These are phyloP conservation scores for Cottoperca gobio DNA, from an alignment of 2,797 vertebrate species.

Conservation along the genomic window DNA sequence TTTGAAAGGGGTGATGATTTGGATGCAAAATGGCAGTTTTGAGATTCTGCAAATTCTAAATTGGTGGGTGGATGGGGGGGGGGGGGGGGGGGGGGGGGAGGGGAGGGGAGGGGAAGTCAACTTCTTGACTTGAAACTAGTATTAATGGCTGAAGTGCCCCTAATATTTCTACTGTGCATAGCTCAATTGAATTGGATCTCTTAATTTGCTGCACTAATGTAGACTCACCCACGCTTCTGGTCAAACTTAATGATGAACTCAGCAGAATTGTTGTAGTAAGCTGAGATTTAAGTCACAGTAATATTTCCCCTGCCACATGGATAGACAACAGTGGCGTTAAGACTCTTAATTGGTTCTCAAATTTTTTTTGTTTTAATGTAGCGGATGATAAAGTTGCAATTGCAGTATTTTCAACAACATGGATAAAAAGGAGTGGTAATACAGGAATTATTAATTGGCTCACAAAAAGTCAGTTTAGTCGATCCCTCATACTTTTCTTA, in stretches of 20 bases:
- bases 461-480: background rate
- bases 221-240: constrained; percentile 40
- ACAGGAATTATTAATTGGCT: constrained; percentile 10
- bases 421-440: constrained; percentile 1
- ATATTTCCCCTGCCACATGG: constrained; percentile 31
- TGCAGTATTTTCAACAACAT: constrained; percentile 23
- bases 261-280: constrained; percentile 12
- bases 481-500: background rate
- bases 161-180: constrained; percentile 38
- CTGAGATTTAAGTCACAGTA: constrained; percentile 20
- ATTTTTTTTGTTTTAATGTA: constrained; percentile 5
- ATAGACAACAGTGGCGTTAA: background rate
- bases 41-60: constrained; percentile 7
- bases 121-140: constrained; percentile 3
- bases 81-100: too few species aligned
- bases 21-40: constrained; percentile 17
- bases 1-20: constrained; percentile 31
- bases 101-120: background rate
- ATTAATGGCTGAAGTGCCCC: constrained; percentile 13
- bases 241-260: constrained; percentile 28
- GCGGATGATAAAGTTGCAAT: background rate
- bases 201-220: constrained; percentile 50
- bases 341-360: constrained; percentile 27
- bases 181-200: constrained; percentile 38
- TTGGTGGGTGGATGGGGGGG: constrained; percentile 5